Base-by-base conservation (phyloP, 2,113 vertebrate genomes). In the Sciurus niger region DNA sequence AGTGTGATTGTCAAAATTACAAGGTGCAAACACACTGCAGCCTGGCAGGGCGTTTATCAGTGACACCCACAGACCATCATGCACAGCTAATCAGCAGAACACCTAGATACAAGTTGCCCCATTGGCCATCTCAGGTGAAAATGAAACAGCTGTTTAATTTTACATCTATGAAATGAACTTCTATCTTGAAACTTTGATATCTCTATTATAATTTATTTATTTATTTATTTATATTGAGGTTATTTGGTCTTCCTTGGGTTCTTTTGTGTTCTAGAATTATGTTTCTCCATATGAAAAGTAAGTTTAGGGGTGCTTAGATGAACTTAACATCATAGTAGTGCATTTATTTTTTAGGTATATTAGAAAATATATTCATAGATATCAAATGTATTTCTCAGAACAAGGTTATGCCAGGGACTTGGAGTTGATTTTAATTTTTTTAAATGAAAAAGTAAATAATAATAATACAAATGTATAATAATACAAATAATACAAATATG, bases 121-220 rank as follows among this genome's bases (percentile, higher is more conserved):
- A 95, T 97, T 96, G 96, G 97, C 92, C 97, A 93, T 80, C 96
- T 82, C 94, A 97, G 96, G 90, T 95, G 97, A 95, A 98, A 98
- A 97, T 90, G 90, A 95, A 98, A 97, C 98, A 98, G 97, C 95
- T 98, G 97, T 97, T 98, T 98, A 98, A 98, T 98, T 98, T 97
- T 93, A 68, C 65, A 88, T 96, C 97, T 93, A 94, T 94, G 73
- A 94, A 97, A 90, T 89, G 97, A 98, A 97, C 90, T 98, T 86
- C 97, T 96, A 96, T 96, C 60, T 93, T 68, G 90, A 93, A 96
- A 95, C 92, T 84, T 72, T 90, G 80, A 97, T 98, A 95, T 97
- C 97, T 98, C 97, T 95, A 96, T 97, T 84, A 63, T 91, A 87
- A 8, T 46, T 72, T 28, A 53, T 93, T 94, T 58, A 84, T 93